Conservation (phyloP, 2,113 vertebrate species). For the Pangasianodon gigas region DNA sequence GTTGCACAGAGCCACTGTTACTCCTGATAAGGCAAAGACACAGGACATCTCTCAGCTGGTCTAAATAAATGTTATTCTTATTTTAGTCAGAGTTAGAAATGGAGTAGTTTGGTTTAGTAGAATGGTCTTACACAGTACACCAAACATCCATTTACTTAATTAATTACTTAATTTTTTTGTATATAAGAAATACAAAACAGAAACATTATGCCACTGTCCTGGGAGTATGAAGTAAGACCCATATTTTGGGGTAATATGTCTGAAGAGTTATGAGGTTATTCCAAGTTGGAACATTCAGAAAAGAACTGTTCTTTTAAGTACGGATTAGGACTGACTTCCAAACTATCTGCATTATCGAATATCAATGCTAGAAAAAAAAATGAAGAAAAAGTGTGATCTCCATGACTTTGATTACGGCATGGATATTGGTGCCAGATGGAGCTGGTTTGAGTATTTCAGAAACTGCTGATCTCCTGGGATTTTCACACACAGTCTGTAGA, state of each 20-base stretch:
- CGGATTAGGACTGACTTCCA: no score
- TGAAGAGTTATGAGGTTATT: background rate
- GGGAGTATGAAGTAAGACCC: background rate
- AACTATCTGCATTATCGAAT: no score
- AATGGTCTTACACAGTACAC: background rate
- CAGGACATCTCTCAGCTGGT: background rate
- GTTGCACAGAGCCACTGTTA: background rate
- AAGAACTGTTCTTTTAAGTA: no score
- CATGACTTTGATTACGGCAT: no score
- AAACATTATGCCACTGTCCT: background rate
- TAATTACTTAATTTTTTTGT: background rate
- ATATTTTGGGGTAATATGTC: background rate
- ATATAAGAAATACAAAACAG: background rate
- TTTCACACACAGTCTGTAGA: no score
- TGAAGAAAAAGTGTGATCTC: no score
- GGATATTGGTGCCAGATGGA: no score
- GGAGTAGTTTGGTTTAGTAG: background rate
- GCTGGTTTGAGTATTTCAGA: no score
- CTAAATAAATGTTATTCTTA: constrained; percentile 34
- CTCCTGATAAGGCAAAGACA: constrained; percentile 11
- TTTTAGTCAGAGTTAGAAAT: background rate
- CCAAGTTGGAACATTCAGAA: no score
- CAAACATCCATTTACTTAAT: background rate
- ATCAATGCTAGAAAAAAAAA: no score
- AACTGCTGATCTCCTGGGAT: no score